Evolutionary conservation across 2,797 vertebrate genomes (phyloP), one percentile per base, ranked within the genome.

Genomic region (Lepus townsendii): DNA sequence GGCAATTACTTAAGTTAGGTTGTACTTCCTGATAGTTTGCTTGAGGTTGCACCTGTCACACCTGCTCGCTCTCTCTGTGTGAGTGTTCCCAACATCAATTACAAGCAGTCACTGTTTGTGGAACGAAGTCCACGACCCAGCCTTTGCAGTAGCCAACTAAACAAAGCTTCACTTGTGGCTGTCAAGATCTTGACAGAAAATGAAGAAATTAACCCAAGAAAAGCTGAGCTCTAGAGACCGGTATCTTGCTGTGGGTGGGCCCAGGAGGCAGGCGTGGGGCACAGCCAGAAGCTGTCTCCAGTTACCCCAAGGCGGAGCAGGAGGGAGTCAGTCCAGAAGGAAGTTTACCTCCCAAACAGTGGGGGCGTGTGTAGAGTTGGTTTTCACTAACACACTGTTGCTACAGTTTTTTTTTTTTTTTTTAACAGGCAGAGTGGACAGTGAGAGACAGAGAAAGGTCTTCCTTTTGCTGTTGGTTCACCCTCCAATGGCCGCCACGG

Each of bases 231-330:
- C 62, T 20, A 75, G 63, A 77, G 60, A 62, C 82, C 80, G 79
- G 14, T 52, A 4, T 38, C 32, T 52, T 80, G 5, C 66, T 5
- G 2, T 32, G 35, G 78, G 57, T 19, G 6, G 35, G 65, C 62
- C 77, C 62, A 42, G 30, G 75, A 50, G 68, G 54, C 26, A 11
- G 50, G 16, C 30, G 30, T 52, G 47, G 57, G 20, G 93, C 83
- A n/a, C 1, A 42, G 89, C 72, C 82, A 47, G 12, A 62, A 66
- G 38, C 32, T 65, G 60, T 66, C 79, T 69, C 5, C 9, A 38
- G 22, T 80, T 84, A 69, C 54, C 87, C 77, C 54, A 93, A 90
- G 47, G 60, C 22, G 68, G 65, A 79, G 65, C n/a, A 30, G 14
- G 30, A 90, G 52, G 52, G 20, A 12, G 2, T 54, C 27, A 9